Conservation (phyloP, 92 coral and sea anemone species). For the Heteractis magnifica region DNA sequence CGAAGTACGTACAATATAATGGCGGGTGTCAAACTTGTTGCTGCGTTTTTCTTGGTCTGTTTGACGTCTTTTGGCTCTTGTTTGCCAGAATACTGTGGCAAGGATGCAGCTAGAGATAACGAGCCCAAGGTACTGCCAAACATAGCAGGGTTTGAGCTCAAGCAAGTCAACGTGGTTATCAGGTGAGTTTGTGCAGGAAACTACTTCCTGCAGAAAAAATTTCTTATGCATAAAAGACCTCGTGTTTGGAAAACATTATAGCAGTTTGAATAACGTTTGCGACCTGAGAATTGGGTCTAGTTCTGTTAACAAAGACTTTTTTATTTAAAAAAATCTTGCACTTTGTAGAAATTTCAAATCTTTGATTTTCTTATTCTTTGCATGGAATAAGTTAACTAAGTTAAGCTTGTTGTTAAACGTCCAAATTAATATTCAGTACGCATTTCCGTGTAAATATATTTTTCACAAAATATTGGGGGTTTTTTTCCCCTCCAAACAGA, state of each 20-base stretch:
- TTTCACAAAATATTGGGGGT: too few species aligned
- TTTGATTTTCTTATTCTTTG: too few species aligned
- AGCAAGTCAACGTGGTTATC: constrained; percentile 66
- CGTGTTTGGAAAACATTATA: neutral
- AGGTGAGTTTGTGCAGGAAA: constrained; percentile 42
- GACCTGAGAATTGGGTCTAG: neutral
- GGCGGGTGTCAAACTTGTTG: neutral
- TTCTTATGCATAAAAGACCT: neutral
- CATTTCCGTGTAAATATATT: too few species aligned
- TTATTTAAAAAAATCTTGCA: too few species aligned
- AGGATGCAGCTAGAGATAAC: neutral
- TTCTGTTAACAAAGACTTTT: too few species aligned
- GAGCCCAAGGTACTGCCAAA: constrained; percentile 36
- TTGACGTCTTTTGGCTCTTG: constrained; percentile 14
- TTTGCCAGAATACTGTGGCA: constrained; percentile 75
- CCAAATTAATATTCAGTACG: too few species aligned
- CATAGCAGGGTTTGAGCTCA: constrained; percentile 51
- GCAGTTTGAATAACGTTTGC: neutral
- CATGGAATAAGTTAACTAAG: too few species aligned
- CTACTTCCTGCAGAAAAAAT: neutral
- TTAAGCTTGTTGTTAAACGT: too few species aligned
- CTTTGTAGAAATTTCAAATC: too few species aligned
- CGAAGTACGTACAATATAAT: neutral
- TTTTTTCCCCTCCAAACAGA: too few species aligned
- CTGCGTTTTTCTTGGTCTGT: neutral